A percentile compares a stretch with the other conserved stretches of the same genome.
Evolutionary conservation across 2,113 vertebrate genomes (phyloP).

Genomic region (Campylomormyrus numenius): DNA sequence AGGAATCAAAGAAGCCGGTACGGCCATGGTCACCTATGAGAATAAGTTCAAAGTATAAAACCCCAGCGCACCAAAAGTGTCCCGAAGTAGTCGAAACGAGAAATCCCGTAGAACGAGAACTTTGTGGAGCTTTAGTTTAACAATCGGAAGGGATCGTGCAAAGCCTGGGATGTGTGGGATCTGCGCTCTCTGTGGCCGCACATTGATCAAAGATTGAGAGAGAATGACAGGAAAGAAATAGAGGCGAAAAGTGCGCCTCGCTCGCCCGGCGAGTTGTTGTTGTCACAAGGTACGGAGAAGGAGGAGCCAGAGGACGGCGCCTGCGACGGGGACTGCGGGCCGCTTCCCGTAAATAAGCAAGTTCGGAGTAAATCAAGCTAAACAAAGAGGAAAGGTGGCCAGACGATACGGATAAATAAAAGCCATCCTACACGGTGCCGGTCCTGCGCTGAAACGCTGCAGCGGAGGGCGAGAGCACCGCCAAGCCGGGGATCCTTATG

Average conservation of each 20-base stretch:
- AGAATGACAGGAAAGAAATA: slow-evolving; percentile 90
- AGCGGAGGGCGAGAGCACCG: neutral
- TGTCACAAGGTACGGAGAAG: slow-evolving; percentile 89
- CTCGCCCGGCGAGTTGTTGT: slow-evolving; percentile 93
- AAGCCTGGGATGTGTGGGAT: slow-evolving; percentile 68
- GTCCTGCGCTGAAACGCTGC: neutral
- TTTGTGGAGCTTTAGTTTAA: slow-evolving; percentile 61
- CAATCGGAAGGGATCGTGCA: slow-evolving; percentile 66
- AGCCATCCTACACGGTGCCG: neutral
- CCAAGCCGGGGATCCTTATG: neutral
- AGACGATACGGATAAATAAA: neutral
- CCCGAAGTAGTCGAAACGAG: slow-evolving; percentile 50
- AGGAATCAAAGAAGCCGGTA: slow-evolving; percentile 90
- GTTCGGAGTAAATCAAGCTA: slow-evolving; percentile 17
- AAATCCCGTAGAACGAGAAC: slow-evolving; percentile 66
- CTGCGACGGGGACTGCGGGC: slow-evolving; percentile 60
- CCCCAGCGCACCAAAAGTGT: slow-evolving; percentile 50
- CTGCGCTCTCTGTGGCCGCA: slow-evolving; percentile 70
- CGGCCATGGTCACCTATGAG: slow-evolving; percentile 87
- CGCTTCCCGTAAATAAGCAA: slow-evolving; percentile 29
- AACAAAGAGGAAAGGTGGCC: slow-evolving; percentile 23
- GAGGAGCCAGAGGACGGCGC: slow-evolving; percentile 87
- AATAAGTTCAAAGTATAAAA: slow-evolving; percentile 68
- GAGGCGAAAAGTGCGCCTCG: slow-evolving; percentile 87
- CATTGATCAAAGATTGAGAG: slow-evolving; percentile 91